Conservation (phyloP, 2,797 vertebrate species). For the Thamnophis elegans region DNA sequence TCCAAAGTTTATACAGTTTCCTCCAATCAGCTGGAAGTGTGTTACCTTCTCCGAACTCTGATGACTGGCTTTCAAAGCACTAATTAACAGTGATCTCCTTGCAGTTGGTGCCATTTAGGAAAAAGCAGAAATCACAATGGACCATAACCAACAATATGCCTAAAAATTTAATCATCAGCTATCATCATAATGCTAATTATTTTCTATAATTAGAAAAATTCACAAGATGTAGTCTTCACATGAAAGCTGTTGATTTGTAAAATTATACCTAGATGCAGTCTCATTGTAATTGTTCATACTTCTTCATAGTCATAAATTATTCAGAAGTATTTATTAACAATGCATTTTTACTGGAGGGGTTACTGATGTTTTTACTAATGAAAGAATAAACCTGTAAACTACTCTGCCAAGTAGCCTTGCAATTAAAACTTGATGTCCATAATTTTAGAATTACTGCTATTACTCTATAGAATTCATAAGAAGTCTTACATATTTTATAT, state of each 20-base stretch:
- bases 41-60: background rate
- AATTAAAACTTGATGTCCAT: background rate
- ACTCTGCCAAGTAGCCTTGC: background rate
- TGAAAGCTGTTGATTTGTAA: background rate
- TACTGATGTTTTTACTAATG: background rate
- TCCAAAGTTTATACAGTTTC: background rate
- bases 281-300: background rate
- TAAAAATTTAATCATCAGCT: background rate
- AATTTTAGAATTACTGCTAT: background rate
- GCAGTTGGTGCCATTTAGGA: background rate
- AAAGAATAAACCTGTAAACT: background rate
- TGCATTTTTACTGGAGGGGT: background rate
- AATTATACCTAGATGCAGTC: background rate
- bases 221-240: background rate
- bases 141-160: background rate
- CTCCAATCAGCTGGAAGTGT: background rate
- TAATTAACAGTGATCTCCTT: background rate
- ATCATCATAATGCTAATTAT: background rate
- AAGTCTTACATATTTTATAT: background rate
- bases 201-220: background rate
- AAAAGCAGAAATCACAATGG: background rate
- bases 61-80: background rate
- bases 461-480: background rate
- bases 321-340: background rate
- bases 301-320: constrained; percentile 20